Evolutionary conservation across 2,113 vertebrate species (phyloP).

Genomic region (Platanista minor): DNA sequence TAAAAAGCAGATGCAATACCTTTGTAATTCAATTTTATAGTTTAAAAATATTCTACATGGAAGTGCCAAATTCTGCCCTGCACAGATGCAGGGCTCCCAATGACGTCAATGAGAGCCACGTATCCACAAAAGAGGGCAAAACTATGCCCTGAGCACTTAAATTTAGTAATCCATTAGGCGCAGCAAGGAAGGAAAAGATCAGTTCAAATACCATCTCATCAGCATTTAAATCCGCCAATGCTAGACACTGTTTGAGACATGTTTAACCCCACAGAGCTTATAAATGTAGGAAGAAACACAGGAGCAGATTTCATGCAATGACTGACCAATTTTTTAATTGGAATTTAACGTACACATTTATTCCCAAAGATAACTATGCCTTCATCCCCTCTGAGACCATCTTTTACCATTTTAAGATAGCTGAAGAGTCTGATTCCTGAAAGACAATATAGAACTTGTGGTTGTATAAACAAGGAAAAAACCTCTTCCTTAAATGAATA

Average conservation of each 20-base stretch:
- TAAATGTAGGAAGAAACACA: neutral
- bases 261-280: neutral
- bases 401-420: neutral
- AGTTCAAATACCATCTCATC: conserved; percentile 58
- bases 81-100: conserved; percentile 65
- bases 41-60: conserved; percentile 74
- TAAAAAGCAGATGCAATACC: conserved; percentile 77
- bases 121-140: conserved; percentile 63
- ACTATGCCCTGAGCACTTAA: conserved; percentile 67
- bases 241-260: neutral
- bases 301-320: neutral
- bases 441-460: conserved; percentile 3
- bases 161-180: conserved; percentile 75
- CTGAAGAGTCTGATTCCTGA: neutral
- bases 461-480: neutral
- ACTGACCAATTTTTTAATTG: neutral
- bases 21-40: conserved; percentile 76
- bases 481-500: neutral
- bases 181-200: conserved; percentile 46
- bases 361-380: neutral
- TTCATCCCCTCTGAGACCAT: neutral
- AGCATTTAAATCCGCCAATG: conserved; percentile 33
- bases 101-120: conserved; percentile 69
- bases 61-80: conserved; percentile 73
- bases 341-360: neutral